These are phyloP conservation scores for Deilephila porcellus DNA, from an alignment of 2,888 invertebrate species.

Conservation along the genomic window DNA sequence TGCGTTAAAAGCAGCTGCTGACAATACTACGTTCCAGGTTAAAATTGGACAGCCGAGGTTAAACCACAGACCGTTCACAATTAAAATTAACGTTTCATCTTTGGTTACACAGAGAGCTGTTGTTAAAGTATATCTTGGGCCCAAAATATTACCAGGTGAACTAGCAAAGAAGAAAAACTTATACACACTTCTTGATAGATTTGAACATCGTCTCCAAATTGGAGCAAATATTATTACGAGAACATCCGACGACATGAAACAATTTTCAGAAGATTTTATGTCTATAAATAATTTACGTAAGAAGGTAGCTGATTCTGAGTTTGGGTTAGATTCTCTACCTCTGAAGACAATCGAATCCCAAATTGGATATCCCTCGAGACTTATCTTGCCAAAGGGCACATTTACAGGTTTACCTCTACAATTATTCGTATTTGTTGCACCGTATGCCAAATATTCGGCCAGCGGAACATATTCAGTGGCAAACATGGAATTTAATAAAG, in stretches of 20 bases:
- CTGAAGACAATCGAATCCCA: conserved; percentile 79
- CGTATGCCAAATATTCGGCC: conserved; percentile 68
- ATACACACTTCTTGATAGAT: conserved; percentile 86
- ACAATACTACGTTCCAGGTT: conserved; percentile 66
- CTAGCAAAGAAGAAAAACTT: conserved; percentile 79
- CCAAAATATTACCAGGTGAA: conserved; percentile 86
- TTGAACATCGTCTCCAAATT: conserved; percentile 83
- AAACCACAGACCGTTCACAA: conserved; percentile 89
- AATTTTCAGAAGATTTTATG: conserved; percentile 85
- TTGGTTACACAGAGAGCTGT: conserved; percentile 84
- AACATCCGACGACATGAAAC: conserved; percentile 85
- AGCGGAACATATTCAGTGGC: conserved; percentile 66
- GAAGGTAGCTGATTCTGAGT: conserved; percentile 84
- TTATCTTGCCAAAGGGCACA: conserved; percentile 89
- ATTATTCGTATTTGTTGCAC: conserved; percentile 86
- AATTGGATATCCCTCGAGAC: conserved; percentile 87
- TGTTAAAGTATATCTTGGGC: conserved; percentile 88
- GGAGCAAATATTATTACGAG: conserved; percentile 88
- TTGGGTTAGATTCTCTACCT: conserved; percentile 79
- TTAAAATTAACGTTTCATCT: conserved; percentile 86
- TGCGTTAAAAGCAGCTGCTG: conserved; percentile 71
- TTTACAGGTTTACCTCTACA: conserved; percentile 86
- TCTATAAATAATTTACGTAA: conserved; percentile 85
- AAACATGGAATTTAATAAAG: conserved; percentile 68
- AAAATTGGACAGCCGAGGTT: conserved; percentile 86